Conservation (phyloP, 2,888 invertebrate species). For the Acleris literana region DNA sequence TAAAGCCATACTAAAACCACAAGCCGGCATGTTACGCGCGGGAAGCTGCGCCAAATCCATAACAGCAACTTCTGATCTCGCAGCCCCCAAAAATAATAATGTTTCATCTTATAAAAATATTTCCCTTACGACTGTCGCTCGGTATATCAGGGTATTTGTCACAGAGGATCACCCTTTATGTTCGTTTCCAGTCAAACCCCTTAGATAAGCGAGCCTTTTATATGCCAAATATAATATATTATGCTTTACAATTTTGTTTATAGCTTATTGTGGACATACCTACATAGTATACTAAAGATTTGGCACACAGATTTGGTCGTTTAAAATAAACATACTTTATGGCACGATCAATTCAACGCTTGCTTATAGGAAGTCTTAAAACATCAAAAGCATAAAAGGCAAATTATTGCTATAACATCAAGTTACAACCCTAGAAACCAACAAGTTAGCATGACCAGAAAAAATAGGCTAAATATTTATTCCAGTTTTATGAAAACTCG, state of each 20-base stretch:
- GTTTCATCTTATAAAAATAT: constrained; percentile 84
- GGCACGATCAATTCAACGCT: background rate
- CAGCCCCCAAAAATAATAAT: constrained; percentile 82
- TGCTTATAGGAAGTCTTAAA: background rate
- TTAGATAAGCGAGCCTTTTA: constrained; percentile 84
- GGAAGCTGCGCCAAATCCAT: constrained; percentile 69
- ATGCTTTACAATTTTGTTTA: constrained; percentile 77
- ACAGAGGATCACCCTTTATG: constrained; percentile 84
- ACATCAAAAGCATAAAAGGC: no score
- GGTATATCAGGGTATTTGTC: constrained; percentile 84
- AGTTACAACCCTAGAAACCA: no score
- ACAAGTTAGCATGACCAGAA: no score
- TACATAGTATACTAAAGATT: background rate
- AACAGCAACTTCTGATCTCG: constrained; percentile 75
- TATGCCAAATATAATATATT: constrained; percentile 84
- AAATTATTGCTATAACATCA: no score
- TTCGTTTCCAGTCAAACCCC: constrained; percentile 84
- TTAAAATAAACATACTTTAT: no score
- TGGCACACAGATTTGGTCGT: no score
- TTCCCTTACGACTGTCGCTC: constrained; percentile 82
- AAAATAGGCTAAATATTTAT: background rate
- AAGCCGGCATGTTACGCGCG: constrained; percentile 44
- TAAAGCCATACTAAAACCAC: constrained; percentile 41
- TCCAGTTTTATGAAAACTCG: background rate
- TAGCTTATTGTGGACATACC: constrained; percentile 61